A percentile compares a stretch with the other conserved stretches of the same genome.
Conservation (phyloP, 1,140 invertebrate species). For the Copidosoma floridanum region DNA sequence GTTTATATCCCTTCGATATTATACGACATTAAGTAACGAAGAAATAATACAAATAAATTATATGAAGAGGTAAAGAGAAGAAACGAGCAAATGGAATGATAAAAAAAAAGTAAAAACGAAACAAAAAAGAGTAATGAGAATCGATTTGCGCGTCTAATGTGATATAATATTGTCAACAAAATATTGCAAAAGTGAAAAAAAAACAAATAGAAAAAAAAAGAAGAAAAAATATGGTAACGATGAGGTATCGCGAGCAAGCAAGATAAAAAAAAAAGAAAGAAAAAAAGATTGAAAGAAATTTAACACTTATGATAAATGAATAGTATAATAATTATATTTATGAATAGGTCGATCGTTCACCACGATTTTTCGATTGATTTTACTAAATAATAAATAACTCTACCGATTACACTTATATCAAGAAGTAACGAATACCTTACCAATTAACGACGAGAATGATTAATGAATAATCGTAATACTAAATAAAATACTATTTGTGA, state of each 20-base stretch:
- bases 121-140: constrained; percentile 22
- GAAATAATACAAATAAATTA: constrained; percentile 4
- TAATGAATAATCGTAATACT: constrained; percentile 52
- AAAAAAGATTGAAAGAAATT: too few species aligned
- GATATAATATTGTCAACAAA: constrained; percentile 27
- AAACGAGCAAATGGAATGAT: constrained; percentile 20
- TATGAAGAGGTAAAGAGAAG: constrained; percentile 14
- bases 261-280: too few species aligned
- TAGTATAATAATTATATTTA: constrained; percentile 22
- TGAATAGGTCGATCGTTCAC: constrained; percentile 35
- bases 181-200: constrained; percentile 22
- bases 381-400: constrained; percentile 47
- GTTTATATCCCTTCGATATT: constrained; percentile 19
- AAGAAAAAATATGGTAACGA: constrained; percentile 16
- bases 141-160: constrained; percentile 22
- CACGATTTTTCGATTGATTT: constrained; percentile 43
- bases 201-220: too few species aligned
- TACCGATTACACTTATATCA: constrained; percentile 29
- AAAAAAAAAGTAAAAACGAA: too few species aligned
- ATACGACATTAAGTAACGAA: constrained; percentile 13
- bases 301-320: constrained; percentile 22
- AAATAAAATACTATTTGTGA: constrained; percentile 50
- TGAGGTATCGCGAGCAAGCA: constrained; percentile 23
- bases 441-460: constrained; percentile 45
- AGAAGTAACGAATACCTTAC: constrained; percentile 33